Evolutionary conservation across 2,888 invertebrate species (phyloP).

Genomic region (Drosophila vallismaia): DNA sequence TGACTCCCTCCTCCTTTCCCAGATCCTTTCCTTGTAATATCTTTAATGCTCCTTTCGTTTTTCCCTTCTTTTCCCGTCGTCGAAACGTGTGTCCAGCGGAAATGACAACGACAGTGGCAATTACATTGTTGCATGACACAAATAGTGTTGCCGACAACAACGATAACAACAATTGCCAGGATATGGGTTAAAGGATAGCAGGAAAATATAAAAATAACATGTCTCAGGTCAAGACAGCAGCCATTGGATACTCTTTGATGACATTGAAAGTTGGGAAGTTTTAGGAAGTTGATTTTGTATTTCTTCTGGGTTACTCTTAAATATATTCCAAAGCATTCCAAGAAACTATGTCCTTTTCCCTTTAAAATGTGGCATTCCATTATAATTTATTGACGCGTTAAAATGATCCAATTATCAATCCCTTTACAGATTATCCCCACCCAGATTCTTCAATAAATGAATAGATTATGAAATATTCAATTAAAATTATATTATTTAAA

Average conservation of each 20-base stretch:
- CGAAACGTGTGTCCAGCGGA: conserved; percentile 80
- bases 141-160: conserved; percentile 75
- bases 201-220: neutral
- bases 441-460: too few species aligned
- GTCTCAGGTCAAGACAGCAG: neutral
- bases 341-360: too few species aligned
- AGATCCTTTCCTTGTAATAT: conserved; percentile 50
- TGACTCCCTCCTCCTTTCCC: neutral
- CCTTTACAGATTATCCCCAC: too few species aligned
- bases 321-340: too few species aligned
- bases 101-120: conserved; percentile 82
- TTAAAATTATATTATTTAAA: too few species aligned
- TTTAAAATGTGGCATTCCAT: too few species aligned
- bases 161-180: conserved; percentile 33
- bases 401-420: too few species aligned
- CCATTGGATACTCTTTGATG: neutral
- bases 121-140: conserved; percentile 83
- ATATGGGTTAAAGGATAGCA: conserved; percentile 17
- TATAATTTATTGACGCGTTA: too few species aligned
- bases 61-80: conserved; percentile 21
- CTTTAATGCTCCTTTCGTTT: conserved; percentile 61
- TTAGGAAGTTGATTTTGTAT: neutral
- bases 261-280: neutral
- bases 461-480: too few species aligned
- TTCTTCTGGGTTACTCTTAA: too few species aligned